Percentiles rank a stretch among this genome's conserved stretches.
Evolutionary conservation across 2,888 invertebrate genomes (phyloP).

Genomic region (Drosophila neonasuta): DNA sequence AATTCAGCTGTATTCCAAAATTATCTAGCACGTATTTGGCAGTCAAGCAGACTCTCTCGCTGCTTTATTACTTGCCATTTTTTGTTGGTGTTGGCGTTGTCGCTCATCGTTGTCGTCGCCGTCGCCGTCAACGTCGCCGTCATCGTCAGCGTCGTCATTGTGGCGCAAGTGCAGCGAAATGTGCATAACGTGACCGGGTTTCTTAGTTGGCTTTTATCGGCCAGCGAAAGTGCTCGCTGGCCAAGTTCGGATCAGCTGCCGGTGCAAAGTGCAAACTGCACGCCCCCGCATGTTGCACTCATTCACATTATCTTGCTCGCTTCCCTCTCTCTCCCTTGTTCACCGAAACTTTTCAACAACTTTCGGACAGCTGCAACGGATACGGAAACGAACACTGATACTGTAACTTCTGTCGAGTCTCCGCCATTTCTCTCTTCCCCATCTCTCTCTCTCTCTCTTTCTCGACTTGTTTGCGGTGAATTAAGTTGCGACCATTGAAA

Average conservation of each 20-base stretch:
- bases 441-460: not conserved
- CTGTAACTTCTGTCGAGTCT: constrained; percentile 32
- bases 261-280: constrained; percentile 43
- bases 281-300: constrained; percentile 27
- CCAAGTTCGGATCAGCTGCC: constrained; percentile 37
- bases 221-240: constrained; percentile 52
- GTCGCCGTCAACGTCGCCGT: not conserved
- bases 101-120: not conserved
- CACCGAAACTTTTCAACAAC: constrained; percentile 74
- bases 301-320: not conserved
- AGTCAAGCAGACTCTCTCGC: not conserved
- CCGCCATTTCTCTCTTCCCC: not conserved
- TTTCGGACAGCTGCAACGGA: constrained; percentile 65
- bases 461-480: constrained; percentile 64
- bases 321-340: constrained; percentile 28
- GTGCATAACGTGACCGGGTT: constrained; percentile 78
- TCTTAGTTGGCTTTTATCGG: constrained; percentile 70
- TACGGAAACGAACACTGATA: constrained; percentile 46
- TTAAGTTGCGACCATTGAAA: constrained; percentile 72
- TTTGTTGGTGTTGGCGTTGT: not conserved
- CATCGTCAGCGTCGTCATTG: constrained; percentile 28
- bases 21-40: not conserved
- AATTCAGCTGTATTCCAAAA: no score
- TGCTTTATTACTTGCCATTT: not conserved
- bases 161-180: constrained; percentile 71